Conservation (phyloP, 2,797 vertebrate species). For the Rhinophrynus dorsalis region DNA sequence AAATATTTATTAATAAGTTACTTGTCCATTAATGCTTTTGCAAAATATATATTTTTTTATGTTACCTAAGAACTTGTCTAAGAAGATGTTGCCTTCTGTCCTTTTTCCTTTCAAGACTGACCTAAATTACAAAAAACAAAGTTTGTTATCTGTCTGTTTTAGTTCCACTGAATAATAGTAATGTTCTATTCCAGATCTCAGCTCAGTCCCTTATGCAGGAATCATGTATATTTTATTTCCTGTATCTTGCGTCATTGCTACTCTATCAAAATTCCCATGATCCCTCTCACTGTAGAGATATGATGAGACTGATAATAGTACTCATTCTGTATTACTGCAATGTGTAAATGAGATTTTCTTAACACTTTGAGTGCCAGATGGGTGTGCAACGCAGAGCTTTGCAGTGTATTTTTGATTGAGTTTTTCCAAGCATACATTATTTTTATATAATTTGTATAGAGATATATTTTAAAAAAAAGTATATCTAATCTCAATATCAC, state of each 20-base stretch:
- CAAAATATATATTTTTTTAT: not conserved
- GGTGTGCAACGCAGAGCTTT: too few species aligned
- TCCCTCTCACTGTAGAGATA: not conserved
- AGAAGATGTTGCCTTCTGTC: not conserved
- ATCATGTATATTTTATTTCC: conserved; percentile 2
- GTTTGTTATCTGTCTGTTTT: not conserved
- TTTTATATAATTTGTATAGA: too few species aligned
- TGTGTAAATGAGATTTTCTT: not conserved
- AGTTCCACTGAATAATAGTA: not conserved
- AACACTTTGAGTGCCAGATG: too few species aligned
- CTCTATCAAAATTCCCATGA: not conserved
- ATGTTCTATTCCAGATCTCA: not conserved
- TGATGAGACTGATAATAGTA: not conserved
- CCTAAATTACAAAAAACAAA: not conserved
- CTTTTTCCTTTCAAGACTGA: not conserved
- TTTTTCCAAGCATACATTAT: too few species aligned
- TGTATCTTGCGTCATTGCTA: not conserved
- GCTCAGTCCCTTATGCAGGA: not conserved
- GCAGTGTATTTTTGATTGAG: too few species aligned
- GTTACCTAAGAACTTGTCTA: not conserved
- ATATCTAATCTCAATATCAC: too few species aligned
- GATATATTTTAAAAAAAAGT: too few species aligned
- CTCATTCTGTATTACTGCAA: not conserved
- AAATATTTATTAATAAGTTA: not conserved
- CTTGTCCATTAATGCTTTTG: conserved; percentile 13